Base-by-base conservation (phyloP, 2,797 vertebrate species). In the Lacerta viridis region DNA sequence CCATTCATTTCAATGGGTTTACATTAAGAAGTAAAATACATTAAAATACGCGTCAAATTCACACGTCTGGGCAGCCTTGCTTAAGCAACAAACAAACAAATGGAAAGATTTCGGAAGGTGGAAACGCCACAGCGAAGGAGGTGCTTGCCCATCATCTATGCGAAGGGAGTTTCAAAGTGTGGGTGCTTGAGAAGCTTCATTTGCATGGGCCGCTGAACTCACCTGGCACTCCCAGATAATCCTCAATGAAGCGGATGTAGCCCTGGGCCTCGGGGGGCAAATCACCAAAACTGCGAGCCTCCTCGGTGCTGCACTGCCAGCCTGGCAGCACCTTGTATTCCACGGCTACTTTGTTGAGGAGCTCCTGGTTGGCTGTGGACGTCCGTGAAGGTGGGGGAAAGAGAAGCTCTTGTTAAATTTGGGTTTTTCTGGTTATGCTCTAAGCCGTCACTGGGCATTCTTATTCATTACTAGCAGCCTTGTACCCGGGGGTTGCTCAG, bases 201-300 rank as follows among this genome's bases (percentile, higher is more conserved):
- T 17, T 17, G 46, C 69, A 33, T 1, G 55, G 41, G 7, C n/a
- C 0, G 3, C 29, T 2, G 0, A 4, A 69, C 88, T 79, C 92
- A 98, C 98, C 97, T 95, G 97, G 98, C 88, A 98, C 95, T 89
- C 97, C 96, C 71, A 98, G 95, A 89, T 98, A 97, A 68, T 97
- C 87, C 93, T 98, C 97, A 1, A 98, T 98, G 94, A 97, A 98
- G 27, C 4, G 93, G 87, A 98, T 95, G 92, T 98, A 98, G 7
- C 50, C 86, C 41, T 97, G 97, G 5, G 98, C 98, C 89, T 97
- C 92, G 0, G 91, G 0, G 2, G 98, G 98, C 89, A 98, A 91
- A 7, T 97, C 97, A 20, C 95, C 93, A 5, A 98, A 97, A 80
- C 94, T 96, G 74, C 97, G 96, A 2, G 94, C 97, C 0, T 89